Base-by-base conservation (phyloP, 2,888 invertebrate genomes). In the Bombylius discolor region DNA sequence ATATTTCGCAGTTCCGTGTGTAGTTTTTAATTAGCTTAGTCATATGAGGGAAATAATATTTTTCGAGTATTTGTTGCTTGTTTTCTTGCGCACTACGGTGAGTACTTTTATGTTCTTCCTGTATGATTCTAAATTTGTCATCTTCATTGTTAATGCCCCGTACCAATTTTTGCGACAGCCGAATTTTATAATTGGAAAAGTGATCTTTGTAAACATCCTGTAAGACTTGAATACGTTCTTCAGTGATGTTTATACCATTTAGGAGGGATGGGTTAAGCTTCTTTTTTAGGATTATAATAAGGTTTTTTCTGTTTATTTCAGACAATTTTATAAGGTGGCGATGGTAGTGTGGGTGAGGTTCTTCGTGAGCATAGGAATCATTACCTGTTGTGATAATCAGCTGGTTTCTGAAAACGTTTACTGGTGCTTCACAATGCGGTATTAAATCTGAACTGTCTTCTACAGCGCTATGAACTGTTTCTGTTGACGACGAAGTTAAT, bases 381-480 rank as follows among this genome's bases (percentile, higher is more conserved):
- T 53, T 55, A 4, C 57, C 58, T 33, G 42, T 12, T 13, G 23
- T 39, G 9, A 51, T 23, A 1, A 51, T 51, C 2, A 12, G 5
- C n/a, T 51, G 45, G 11, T 51, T 45, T 7, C 34, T 51, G 44
- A 51, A 51, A 4, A 44, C 51, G 13, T 51, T 51, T 33, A 51
- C 13, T 45, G 45, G 51, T 6, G 45, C 44, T 51, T 45, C 51
- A 31, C 45, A 51, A 13, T 32, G 33, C 13, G 51, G 51, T 11
- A 51, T 51, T 1, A 51, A 23, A 13, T 39, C 13, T 1, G 49
- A 46, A 32, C 49, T 53, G 42, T 61, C 60, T 39, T 62, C 58
- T n/a, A 62, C 58, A 4, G 58, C 60, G 48, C 59, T 60, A 52
- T 61, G 60, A 3, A 55, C 36, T 4, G 60, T 60, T 47, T 53